Base-by-base conservation (phyloP, 2,113 vertebrate species). In the Thryonomys swinderianus region DNA sequence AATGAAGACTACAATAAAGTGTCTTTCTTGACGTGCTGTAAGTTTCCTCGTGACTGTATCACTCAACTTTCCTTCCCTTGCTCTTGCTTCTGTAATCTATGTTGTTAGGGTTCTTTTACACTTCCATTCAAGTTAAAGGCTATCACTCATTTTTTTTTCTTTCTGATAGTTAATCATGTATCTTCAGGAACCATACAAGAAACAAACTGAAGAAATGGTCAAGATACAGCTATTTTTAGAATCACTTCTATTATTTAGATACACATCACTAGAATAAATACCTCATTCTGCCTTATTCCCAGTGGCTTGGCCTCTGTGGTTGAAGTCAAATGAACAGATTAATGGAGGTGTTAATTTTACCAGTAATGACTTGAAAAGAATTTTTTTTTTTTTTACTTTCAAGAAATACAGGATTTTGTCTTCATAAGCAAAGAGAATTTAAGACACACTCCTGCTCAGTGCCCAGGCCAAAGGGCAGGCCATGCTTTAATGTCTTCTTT, bases 331-430 rank as follows among this genome's bases (percentile, higher is more conserved):
- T 37, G 88, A 12, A 51, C 3, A 66, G 34, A 88, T 37, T 91
- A 17, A 51, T 4, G 59, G 34, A 88, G 81, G 57, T 91, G 25
- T 78, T 37, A 48, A 53, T 73, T 88, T 91, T 93, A 20, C 34
- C 23, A 88, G 53, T 79, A 11, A 73, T 79, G 78, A 93, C 40
- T 85, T 88, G 83, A 34, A 83, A 88, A 40, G 32, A 64, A 91
- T 89, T 88, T 81, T 37, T 59, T 23, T 37, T 71, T 40, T 12
- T 64, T 64, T 32, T 64, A 73, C 16, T 40, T 76, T 76, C 13
- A 89, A 91, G 61, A 83, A 71, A 76, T 79, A 84, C 53, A 94
- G 53, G 91, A 91, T 91, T 40, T 81, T 79, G 34, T 66, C 14
- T 88, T 78, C 37, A 18, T 42, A 84, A 32, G 45, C 61, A 79